phyloP scores from a whole-genome alignment of 2,888 invertebrate genomes.

The Melanchra persicariae region DNA sequence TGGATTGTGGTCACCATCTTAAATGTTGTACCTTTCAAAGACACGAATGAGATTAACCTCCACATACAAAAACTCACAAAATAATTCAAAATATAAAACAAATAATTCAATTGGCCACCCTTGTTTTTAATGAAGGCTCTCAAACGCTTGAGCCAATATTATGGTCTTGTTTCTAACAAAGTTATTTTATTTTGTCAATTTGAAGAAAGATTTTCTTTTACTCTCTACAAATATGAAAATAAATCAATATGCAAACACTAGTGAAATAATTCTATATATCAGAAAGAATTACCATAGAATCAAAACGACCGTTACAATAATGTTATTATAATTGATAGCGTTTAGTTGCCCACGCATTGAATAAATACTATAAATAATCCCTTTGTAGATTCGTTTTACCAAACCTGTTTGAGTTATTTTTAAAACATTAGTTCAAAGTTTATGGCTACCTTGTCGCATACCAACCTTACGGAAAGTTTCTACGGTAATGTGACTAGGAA shows the following conservation, averaged over 20 bases:
- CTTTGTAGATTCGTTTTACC: background rate
- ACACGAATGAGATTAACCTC: too few relatives aligned
- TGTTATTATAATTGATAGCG: slow-evolving; percentile 34
- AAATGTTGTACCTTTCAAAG: too few relatives aligned
- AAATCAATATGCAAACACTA: slow-evolving; percentile 5
- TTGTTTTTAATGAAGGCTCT: too few relatives aligned
- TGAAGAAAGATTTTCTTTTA: background rate
- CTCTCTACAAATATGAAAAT: background rate
- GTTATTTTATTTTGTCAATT: too few relatives aligned
- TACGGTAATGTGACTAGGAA: slow-evolving; percentile 2
- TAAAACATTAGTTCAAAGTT: slow-evolving; percentile 3
- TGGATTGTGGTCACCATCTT: too few relatives aligned
- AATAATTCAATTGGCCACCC: too few relatives aligned
- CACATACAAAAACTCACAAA: too few relatives aligned
- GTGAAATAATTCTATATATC: background rate
- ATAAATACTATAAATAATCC: slow-evolving; percentile 24
- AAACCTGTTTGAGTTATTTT: slow-evolving; percentile 35
- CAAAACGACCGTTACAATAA: slow-evolving; percentile 9
- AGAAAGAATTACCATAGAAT: slow-evolving; percentile 14
- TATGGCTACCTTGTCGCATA: slow-evolving; percentile 24
- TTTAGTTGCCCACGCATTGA: slow-evolving; percentile 9
- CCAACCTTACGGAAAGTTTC: slow-evolving; percentile 45
- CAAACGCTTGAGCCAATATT: too few relatives aligned
- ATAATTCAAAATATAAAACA: too few relatives aligned
- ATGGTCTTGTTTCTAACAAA: too few relatives aligned